Conservation (phyloP, 2,797 vertebrate genomes). For the Halcyon chelicuti region DNA sequence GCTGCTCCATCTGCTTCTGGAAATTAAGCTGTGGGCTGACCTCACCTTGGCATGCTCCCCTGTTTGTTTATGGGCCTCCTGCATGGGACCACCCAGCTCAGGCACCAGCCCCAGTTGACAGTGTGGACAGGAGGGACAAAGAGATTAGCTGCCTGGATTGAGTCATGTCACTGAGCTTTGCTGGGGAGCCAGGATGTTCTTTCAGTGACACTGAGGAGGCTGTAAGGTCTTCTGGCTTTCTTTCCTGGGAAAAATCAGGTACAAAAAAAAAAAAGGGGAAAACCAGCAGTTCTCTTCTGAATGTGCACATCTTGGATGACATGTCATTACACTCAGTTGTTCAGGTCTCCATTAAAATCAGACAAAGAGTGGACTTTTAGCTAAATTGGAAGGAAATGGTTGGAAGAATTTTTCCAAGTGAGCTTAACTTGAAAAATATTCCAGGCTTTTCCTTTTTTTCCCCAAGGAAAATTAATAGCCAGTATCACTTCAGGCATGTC, state of each 20-base stretch:
- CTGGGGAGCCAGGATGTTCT: fast-evolving
- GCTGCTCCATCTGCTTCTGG: not conserved
- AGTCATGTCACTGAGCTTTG: not conserved
- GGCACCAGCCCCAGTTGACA: too few species aligned
- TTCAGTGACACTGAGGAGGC: too few species aligned
- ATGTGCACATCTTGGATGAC: not conserved
- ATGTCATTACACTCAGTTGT: not conserved
- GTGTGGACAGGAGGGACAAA: fast-evolving
- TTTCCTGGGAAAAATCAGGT: not conserved
- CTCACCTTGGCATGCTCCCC: not conserved
- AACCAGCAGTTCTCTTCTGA: not conserved
- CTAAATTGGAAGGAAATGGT: not conserved
- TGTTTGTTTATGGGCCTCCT: not conserved
- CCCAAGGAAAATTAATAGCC: not conserved
- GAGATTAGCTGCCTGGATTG: not conserved
- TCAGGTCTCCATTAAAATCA: not conserved
- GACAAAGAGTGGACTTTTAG: not conserved
- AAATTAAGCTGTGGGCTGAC: not conserved
- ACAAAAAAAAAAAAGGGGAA: not conserved
- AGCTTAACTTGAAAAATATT: not conserved
- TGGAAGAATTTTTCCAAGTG: not conserved
- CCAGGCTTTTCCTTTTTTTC: not conserved
- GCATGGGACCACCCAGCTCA: fast-evolving
- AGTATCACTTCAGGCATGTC: not conserved
- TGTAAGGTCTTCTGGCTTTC: not conserved